phyloP scores from a whole-genome alignment of 1,140 invertebrate species.

The Reticulitermes speratus region DNA sequence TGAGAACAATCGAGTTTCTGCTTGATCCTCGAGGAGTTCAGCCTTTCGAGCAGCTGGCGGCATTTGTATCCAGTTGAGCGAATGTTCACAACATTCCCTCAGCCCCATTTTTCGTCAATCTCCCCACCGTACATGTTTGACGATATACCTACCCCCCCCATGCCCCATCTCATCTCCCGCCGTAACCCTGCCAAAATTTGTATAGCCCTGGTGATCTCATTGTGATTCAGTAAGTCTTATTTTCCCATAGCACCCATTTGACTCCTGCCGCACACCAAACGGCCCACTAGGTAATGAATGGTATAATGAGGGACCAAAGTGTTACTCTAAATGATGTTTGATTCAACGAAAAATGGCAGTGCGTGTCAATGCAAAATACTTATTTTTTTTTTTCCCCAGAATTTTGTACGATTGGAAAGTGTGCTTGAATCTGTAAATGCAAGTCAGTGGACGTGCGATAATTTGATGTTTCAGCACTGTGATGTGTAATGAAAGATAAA shows the following conservation, averaged over 20 bases:
- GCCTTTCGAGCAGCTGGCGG: slow-evolving; percentile 39
- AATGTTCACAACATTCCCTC: neutral
- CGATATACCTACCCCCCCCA: slow-evolving; percentile 6
- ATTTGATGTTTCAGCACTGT: neutral
- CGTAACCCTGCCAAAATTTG: neutral
- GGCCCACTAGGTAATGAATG: neutral
- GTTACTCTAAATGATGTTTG: neutral
- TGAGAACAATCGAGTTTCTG: slow-evolving; percentile 36
- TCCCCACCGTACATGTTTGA: slow-evolving; percentile 25
- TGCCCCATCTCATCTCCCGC: neutral
- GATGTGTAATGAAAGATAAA: slow-evolving; percentile 31
- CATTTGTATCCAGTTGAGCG: slow-evolving; percentile 44
- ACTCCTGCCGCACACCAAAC: neutral
- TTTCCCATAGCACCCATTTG: neutral
- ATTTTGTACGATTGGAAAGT: neutral
- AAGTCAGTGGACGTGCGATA: neutral
- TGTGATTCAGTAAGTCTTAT: neutral
- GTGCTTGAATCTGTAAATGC: slow-evolving; percentile 1
- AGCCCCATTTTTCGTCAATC: neutral
- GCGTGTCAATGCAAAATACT: neutral
- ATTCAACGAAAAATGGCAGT: slow-evolving; percentile 4
- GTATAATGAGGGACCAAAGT: slow-evolving; percentile 20
- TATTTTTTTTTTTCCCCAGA: slow-evolving; percentile 7
- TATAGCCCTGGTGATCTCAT: slow-evolving; percentile 26
- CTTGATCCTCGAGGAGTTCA: slow-evolving; percentile 40